A percentile compares a stretch with the other conserved stretches of the same genome.
Evolutionary conservation across 2,888 invertebrate genomes (phyloP).

Genomic region (Caenorhabditis parvicauda): DNA sequence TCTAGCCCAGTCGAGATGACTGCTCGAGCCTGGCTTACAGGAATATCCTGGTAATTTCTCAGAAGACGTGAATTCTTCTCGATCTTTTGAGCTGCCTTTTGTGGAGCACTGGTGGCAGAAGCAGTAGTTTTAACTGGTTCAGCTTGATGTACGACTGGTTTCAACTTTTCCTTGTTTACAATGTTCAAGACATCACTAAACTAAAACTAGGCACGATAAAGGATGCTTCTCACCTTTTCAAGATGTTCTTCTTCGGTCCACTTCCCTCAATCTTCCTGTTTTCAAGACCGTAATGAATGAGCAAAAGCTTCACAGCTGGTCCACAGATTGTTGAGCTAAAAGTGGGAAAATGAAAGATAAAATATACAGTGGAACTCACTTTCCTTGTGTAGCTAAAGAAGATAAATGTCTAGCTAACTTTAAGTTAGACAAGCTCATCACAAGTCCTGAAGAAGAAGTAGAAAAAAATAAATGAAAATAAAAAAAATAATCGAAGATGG

Average conservation of each 20-base stretch:
- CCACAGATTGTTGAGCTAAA: conserved; percentile 76
- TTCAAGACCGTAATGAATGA: conserved; percentile 69
- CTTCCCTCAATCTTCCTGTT: conserved; percentile 66
- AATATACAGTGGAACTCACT: not conserved
- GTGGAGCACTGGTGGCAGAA: not conserved
- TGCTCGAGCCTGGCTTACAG: conserved; percentile 70
- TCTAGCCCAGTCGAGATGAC: conserved; percentile 72
- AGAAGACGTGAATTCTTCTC: conserved; percentile 16
- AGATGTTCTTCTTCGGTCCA: conserved; percentile 70
- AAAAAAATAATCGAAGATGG: not conserved
- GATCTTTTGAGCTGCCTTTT: conserved; percentile 1
- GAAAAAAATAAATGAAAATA: conserved; percentile 1
- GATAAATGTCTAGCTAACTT: no score
- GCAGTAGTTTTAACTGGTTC: conserved; percentile 4
- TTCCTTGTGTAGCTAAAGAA: no score
- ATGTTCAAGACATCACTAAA: conserved; percentile 49
- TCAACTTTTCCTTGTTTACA: conserved; percentile 38
- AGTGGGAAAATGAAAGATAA: not conserved
- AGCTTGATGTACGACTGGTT: conserved; percentile 22
- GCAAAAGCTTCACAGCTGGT: conserved; percentile 70
- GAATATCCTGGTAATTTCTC: conserved; percentile 66
- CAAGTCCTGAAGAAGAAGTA: conserved; percentile 3
- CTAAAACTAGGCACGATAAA: not conserved
- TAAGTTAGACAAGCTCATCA: not conserved
- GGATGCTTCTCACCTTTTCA: conserved; percentile 67